Conservation (phyloP, 2,888 invertebrate species). For the Orthonychiurus folsomi region DNA sequence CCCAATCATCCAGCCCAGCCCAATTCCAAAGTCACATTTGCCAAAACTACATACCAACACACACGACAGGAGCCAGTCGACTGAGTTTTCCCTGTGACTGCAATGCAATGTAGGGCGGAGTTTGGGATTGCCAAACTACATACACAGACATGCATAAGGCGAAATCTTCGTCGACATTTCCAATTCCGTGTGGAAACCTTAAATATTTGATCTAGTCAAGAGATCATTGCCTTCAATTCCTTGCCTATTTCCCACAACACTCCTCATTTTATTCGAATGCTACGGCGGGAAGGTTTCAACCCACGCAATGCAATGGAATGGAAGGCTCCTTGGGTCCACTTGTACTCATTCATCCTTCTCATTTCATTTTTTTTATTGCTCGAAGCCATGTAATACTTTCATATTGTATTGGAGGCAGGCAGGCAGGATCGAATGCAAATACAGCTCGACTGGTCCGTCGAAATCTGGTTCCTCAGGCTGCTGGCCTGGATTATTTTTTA, state of each 20-base stretch:
- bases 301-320: neutral
- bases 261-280: neutral
- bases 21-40: no score
- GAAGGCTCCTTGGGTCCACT: neutral
- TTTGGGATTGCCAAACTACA: no score
- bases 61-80: no score
- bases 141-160: no score
- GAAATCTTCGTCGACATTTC: neutral
- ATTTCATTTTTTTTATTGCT: neutral
- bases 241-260: neutral
- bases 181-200: neutral
- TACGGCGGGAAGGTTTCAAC: neutral
- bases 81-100: no score
- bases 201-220: neutral
- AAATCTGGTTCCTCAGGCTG: neutral
- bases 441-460: neutral
- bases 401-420: neutral
- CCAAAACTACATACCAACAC: no score
- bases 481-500: no score
- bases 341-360: neutral
- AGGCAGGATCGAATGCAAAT: neutral
- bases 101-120: no score
- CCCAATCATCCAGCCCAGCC: no score
- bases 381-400: neutral
- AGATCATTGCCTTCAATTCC: neutral